These are phyloP conservation scores for Henicopernis longicauda DNA, from an alignment of 2,113 vertebrate genomes.

Conservation along the genomic window DNA sequence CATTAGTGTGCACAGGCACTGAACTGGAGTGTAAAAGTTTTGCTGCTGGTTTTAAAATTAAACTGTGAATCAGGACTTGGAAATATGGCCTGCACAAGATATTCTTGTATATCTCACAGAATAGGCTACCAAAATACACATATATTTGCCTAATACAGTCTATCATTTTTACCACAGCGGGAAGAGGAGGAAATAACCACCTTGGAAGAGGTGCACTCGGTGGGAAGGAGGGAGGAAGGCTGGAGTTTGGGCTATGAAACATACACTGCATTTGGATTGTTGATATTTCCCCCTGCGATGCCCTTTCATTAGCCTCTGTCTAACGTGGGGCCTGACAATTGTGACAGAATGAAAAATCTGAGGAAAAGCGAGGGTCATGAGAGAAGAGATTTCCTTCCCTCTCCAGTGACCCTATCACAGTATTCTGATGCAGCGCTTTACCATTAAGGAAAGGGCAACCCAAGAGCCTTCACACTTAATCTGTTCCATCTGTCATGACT, in stretches of 20 bases:
- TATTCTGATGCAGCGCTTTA: slow-evolving; percentile 27
- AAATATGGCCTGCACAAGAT: neutral
- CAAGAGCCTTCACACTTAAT: slow-evolving; percentile 72
- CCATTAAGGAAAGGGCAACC: slow-evolving; percentile 70
- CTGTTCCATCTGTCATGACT: slow-evolving; percentile 76
- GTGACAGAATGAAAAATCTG: slow-evolving; percentile 65
- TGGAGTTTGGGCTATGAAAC: neutral
- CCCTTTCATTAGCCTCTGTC: slow-evolving; percentile 52
- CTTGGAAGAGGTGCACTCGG: neutral
- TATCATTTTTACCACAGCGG: neutral
- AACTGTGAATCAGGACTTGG: neutral
- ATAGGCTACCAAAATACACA: neutral
- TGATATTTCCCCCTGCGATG: slow-evolving; percentile 22
- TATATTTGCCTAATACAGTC: neutral
- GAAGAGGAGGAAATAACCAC: neutral
- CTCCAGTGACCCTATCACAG: slow-evolving; percentile 35
- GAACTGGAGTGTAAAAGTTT: slow-evolving; percentile 36
- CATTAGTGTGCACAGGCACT: neutral
- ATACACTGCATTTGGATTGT: slow-evolving; percentile 7
- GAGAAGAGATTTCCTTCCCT: slow-evolving; percentile 44
- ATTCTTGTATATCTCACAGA: neutral
- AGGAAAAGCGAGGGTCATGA: slow-evolving; percentile 25
- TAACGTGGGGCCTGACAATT: slow-evolving; percentile 35
- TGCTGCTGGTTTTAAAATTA: slow-evolving; percentile 21
- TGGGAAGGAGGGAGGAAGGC: neutral